Conservation (phyloP, 2,888 invertebrate genomes). For the Agelastica alni region DNA sequence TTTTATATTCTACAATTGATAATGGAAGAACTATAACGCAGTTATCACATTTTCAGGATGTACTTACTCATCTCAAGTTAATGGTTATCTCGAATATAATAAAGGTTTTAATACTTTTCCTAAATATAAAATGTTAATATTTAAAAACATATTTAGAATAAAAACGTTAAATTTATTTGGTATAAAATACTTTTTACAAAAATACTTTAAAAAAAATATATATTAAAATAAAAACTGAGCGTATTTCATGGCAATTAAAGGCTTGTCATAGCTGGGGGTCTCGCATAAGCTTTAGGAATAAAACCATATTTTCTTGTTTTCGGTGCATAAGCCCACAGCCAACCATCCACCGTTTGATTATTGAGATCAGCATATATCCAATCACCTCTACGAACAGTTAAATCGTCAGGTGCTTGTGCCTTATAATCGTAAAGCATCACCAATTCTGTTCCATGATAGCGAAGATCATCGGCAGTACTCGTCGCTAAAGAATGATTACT, state of each 20-base stretch:
- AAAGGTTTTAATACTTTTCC: too few species aligned
- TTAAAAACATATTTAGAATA: conserved; percentile 9
- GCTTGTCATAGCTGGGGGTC: conserved; percentile 90
- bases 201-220: conserved; percentile 29
- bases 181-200: conserved; percentile 41
- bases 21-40: too few species aligned
- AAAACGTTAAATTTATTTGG: conserved; percentile 36
- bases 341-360: conserved; percentile 93
- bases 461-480: conserved; percentile 64
- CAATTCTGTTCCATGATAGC: conserved; percentile 86
- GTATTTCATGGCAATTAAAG: conserved; percentile 51
- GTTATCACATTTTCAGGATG: too few species aligned
- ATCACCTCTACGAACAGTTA: conserved; percentile 88
- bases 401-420: conserved; percentile 91
- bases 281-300: conserved; percentile 91
- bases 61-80: too few species aligned
- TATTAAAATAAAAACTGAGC: conserved; percentile 25
- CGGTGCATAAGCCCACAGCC: conserved; percentile 94
- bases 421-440: conserved; percentile 96
- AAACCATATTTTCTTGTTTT: conserved; percentile 92
- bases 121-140: too few species aligned
- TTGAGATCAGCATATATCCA: conserved; percentile 94
- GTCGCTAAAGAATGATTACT: conserved; percentile 48
- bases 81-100: too few species aligned
- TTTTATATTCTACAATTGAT: too few species aligned